Base-by-base conservation (phyloP, 1,140 invertebrate genomes). In the Drosophila murphyi region DNA sequence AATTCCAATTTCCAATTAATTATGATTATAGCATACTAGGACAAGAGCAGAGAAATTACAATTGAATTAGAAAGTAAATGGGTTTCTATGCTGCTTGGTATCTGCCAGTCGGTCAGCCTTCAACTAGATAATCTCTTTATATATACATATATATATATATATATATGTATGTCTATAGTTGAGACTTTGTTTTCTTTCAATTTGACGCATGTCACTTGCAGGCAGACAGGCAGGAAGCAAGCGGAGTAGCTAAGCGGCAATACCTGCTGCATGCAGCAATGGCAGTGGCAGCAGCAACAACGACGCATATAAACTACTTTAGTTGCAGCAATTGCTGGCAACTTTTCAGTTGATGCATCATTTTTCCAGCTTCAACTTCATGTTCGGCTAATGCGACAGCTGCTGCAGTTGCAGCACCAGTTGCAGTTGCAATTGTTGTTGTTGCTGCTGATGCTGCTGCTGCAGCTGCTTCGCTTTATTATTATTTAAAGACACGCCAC, bases 361-460 rank as follows among this genome's bases (percentile, higher is more conserved):
- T 76, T 76, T 72, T 72, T 59, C 48, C 65, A 87, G 87, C 76
- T 87, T 82, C 55, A 87, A 86, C 76, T 87, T 82, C 55, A 78
- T 82, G 78, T 82, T 50, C 71, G 81, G 82, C 78, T 75, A 78
- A 81, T 73, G 82, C 79, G 48, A 48, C 37, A 67, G 55, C 56
- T 12, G 52, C 52, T 39, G 64, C 62, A 28, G 32, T 7, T 62
- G 56, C 35, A 41, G 55, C 8, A 10, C 8, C 5, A 5, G 29
- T 34, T 48, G 50, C 31, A 8, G 32, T 20, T 59, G 60, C 54
- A 37, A 37, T 56, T 67, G 51, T 47, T 55, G 41, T n/a, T 41
- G 32, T 7, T 62, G 56, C 31, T 41, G 55, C 8, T 10, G 12
- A 3, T 67, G 51, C 35, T 55, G 41, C 12, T 54, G 61, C 39